Evolutionary conservation across 2,888 invertebrate species (phyloP).

Genomic region (Melinaea menophilus): DNA sequence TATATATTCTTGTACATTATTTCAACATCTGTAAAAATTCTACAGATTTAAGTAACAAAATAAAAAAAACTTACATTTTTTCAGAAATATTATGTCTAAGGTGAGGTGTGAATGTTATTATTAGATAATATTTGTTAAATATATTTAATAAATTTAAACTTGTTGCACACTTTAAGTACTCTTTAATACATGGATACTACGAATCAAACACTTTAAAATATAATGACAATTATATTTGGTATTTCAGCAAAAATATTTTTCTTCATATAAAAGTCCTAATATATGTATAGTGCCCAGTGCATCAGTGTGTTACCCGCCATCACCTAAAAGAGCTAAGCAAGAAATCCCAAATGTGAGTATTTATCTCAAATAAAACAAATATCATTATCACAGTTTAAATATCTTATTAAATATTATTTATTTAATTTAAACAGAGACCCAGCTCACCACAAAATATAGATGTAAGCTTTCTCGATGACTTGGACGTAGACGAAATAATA

Average conservation of each 20-base stretch:
- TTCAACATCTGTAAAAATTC: background rate
- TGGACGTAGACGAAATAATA: constrained; percentile 60
- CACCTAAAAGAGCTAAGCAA: constrained; percentile 31
- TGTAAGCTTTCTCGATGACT: constrained; percentile 59
- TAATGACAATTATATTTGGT: background rate
- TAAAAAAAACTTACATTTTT: background rate
- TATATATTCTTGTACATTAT: background rate
- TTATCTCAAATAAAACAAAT: background rate
- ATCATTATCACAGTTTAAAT: background rate
- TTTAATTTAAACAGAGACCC: constrained; percentile 11
- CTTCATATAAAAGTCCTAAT: constrained; percentile 41
- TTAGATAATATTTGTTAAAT: too few species aligned
- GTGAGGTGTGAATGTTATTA: background rate
- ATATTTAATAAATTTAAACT: too few species aligned
- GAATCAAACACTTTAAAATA: too few species aligned
- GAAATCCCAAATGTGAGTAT: constrained; percentile 15
- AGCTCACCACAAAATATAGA: constrained; percentile 37
- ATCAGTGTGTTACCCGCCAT: constrained; percentile 24
- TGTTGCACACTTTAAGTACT: too few species aligned
- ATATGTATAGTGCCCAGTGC: constrained; percentile 41
- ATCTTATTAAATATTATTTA: background rate
- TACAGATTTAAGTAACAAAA: background rate
- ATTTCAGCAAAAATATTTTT: constrained; percentile 26
- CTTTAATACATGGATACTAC: too few species aligned
- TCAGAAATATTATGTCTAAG: background rate